A percentile compares a stretch with the other conserved stretches of the same genome.
These are phyloP conservation scores for Phoxinus phoxinus DNA, from an alignment of 2,113 vertebrate species.

Conservation along the genomic window DNA sequence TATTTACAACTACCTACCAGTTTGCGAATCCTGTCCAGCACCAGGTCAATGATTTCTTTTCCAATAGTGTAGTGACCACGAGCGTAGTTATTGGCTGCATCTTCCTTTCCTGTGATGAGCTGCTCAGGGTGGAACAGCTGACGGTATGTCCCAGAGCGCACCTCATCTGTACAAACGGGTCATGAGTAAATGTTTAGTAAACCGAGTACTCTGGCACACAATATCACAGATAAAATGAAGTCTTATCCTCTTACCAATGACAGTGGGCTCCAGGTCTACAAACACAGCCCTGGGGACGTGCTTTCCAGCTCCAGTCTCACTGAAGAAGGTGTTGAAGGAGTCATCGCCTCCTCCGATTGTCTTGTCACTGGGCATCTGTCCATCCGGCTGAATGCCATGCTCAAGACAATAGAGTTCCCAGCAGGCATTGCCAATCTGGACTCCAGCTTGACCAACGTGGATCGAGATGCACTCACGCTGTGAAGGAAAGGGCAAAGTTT, in stretches of 20 bases:
- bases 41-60: conserved; percentile 86
- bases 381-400: conserved; percentile 75
- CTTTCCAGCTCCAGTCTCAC: conserved; percentile 76
- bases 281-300: conserved; percentile 79
- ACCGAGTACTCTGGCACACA: not conserved
- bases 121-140: conserved; percentile 70
- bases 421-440: conserved; percentile 78
- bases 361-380: conserved; percentile 77
- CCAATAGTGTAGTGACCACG: conserved; percentile 89
- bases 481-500: conserved; percentile 25
- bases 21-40: conserved; percentile 83
- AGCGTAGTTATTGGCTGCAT: conserved; percentile 77
- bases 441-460: conserved; percentile 77
- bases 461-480: conserved; percentile 77
- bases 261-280: conserved; percentile 77
- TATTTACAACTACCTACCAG: conserved; percentile 70
- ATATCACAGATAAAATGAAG: not conserved
- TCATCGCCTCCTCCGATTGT: conserved; percentile 74
- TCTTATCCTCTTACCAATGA: conserved; percentile 67
- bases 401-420: conserved; percentile 78
- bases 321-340: conserved; percentile 77
- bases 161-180: conserved; percentile 73
- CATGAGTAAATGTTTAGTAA: not conserved
- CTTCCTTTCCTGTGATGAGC: conserved; percentile 74
- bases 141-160: conserved; percentile 78